Evolutionary conservation across 2,113 vertebrate species (phyloP), one percentile per base, ranked within the genome.

Genomic region (Furnarius figulus): DNA sequence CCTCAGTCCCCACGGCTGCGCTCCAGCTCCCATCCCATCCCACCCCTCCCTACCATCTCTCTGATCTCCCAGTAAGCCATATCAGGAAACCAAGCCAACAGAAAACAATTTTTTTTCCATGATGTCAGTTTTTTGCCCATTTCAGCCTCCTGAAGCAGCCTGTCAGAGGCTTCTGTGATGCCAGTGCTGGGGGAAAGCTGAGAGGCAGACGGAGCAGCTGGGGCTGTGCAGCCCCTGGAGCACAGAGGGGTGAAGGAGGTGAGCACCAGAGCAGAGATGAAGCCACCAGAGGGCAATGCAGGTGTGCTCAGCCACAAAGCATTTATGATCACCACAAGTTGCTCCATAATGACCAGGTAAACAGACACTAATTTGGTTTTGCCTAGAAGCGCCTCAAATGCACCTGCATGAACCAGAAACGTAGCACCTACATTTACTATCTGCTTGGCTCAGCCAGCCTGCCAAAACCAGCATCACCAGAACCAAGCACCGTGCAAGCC

Each of bases 241-340:
- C 71, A 67, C 0, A 0, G 1, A 10, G 62, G 33, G 21, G 63
- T 56, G 14, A 59, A 17, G 27, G 52, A 86, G 68, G 7, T 3
- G 42, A 62, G 47, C 53, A 31, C 22, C 27, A 21, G 33, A 40
- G 20, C 39, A 59, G 58, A 62, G 66, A 39, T 1, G 31, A 31
- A 89, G 42, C 86, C 94, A 92, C 44, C 56, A 96, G 94, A 85
- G 80, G 80, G 90, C 91, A 87, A 80, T 14, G 33, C 49, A 85
- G 68, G 40, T 39, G 59, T 67, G 37, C 37, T 37, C 20, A 89
- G 33, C 75, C 75, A 0, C 83, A 58, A 30, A 55, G 37, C 50
- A 55, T 2, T 61, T 15, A 24, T 49, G 21, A 49, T 12, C 75
- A 59, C 62, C n/a, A 0, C 35, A 55, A 35, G 35, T 23, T 8